A percentile compares a stretch with the other conserved stretches of the same genome.
These are phyloP conservation scores for Cantharis nigra DNA, from an alignment of 2,888 invertebrate genomes.

Conservation along the genomic window DNA sequence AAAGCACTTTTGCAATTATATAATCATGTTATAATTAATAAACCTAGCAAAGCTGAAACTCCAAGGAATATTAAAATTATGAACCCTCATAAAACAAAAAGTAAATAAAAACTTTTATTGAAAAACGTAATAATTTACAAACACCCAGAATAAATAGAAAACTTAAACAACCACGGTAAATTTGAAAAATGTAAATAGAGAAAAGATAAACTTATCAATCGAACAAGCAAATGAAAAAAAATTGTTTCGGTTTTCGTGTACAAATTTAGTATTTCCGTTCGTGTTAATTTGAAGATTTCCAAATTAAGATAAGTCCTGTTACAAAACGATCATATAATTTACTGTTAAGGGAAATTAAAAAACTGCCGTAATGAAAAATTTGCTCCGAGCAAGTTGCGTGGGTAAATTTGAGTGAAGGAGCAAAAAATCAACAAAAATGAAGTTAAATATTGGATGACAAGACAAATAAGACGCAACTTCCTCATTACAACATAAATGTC, in stretches of 20 bases:
- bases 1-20: neutral
- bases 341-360: neutral
- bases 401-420: neutral
- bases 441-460: neutral
- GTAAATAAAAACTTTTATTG: neutral
- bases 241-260: neutral
- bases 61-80: neutral
- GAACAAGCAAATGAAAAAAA: neutral
- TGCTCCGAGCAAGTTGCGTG: neutral
- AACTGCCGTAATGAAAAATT: too few species aligned
- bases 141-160: neutral
- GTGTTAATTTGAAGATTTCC: neutral
- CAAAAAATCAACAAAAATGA: neutral
- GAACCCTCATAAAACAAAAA: neutral
- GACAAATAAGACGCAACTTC: neutral
- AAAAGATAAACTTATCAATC: neutral
- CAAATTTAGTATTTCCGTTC: neutral
- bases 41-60: neutral
- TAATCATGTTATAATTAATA: neutral
- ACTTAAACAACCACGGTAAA: too few species aligned
- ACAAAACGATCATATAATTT: neutral
- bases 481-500: neutral
- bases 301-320: neutral
- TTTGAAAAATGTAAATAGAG: neutral
- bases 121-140: neutral